Percentiles rank a stretch among this genome's conserved stretches.
Evolutionary conservation across 2,113 vertebrate species (phyloP).

Genomic region (Riparia riparia): DNA sequence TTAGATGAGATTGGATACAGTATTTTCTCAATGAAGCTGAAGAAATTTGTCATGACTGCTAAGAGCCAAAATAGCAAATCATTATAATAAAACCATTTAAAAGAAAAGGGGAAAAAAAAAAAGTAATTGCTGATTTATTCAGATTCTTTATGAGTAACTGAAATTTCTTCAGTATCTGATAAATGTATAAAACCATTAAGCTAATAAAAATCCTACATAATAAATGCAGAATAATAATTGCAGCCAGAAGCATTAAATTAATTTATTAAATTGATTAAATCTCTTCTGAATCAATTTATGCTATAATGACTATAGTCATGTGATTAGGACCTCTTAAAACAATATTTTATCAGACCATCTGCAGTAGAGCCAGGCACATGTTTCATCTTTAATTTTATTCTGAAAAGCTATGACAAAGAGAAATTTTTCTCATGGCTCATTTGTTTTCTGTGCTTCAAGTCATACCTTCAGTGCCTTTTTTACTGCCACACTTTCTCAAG

Average conservation of each 20-base stretch:
- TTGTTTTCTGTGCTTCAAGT: neutral
- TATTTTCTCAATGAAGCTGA: conserved; percentile 25
- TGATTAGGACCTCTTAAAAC: conserved; percentile 35
- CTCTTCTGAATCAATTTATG: conserved; percentile 41
- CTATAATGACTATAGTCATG: conserved; percentile 29
- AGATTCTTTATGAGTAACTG: neutral
- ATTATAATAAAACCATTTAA: conserved; percentile 1
- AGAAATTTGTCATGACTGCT: conserved; percentile 16
- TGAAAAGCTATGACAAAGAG: neutral
- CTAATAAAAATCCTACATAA: conserved; percentile 57
- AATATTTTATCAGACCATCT: conserved; percentile 41
- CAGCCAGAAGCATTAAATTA: conserved; percentile 59
- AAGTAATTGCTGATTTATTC: conserved; percentile 17
- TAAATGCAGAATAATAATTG: conserved; percentile 66
- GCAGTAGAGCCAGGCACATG: neutral
- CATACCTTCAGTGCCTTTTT: neutral
- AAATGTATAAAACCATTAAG: conserved; percentile 62
- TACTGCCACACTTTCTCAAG: neutral
- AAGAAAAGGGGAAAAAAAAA: neutral
- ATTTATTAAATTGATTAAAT: conserved; percentile 64
- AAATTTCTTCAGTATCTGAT: conserved; percentile 49
- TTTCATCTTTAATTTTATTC: conserved; percentile 12
- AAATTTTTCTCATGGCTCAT: neutral
- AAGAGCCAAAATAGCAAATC: neutral
- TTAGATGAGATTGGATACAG: neutral